Base-by-base conservation (phyloP, 2,797 vertebrate genomes). In the Todus mexicanus region DNA sequence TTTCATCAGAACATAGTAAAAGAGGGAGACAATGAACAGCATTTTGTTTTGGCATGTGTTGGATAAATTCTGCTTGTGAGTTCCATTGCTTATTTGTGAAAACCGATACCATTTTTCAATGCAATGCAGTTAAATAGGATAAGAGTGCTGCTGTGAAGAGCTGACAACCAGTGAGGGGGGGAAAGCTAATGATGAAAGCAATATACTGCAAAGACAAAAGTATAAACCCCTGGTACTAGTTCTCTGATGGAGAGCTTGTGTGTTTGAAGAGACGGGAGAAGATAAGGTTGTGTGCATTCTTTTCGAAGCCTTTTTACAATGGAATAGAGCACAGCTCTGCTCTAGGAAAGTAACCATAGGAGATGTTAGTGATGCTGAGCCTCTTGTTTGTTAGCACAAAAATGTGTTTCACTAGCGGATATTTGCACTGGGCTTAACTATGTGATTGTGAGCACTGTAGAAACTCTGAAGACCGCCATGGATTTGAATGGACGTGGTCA, bases 381-480 rank as follows among this genome's bases (percentile, higher is more conserved):
- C 12, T 73, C 53, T 31, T 3, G 1, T 29, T 75, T 56, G 16
- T 63, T 70, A 40, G 29, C 31, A n/a, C 16, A 57, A 26, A 89
- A 87, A 26, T 48, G 6, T 4, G 12, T 40, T 90, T 83, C 29
- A 20, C 68, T 43, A 54, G 38, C 42, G 69, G 22, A 15, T 50
- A 7, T 85, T 69, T 63, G 42, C 50, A 11, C 53, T 72, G 43
- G 8, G 19, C 31, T 73, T 45, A 47, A 15, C 19, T 68, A 4
- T 1, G 0, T 0, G 1, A 10, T 26, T 7, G 2, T 11, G 18
- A 68, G 15, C 7, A 6, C 6, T 42, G 23, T 42, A 38, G 48
- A 48, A 70, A 22, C 56, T 75, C 59, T 51, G 56, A 70, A 64
- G 56, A 50, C 43, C 18, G 17, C 17, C 2, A 3, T 38, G 69